Base-by-base conservation (phyloP, 1,140 invertebrate genomes). In the Brachystomella parvula region DNA sequence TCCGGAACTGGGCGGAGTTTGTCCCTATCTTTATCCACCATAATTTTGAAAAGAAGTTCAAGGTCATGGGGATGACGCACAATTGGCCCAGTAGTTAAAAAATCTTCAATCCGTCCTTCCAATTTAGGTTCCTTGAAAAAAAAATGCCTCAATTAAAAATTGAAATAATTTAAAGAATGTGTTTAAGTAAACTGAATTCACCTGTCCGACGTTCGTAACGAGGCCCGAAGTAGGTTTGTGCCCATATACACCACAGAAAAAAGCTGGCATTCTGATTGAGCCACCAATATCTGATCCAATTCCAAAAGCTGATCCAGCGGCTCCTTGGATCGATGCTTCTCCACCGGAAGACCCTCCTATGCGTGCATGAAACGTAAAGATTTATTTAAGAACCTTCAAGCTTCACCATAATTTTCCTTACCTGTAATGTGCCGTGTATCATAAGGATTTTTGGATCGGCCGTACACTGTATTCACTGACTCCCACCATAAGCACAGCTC, bases 401-500 rank as follows among this genome's bases (percentile, higher is more conserved):
- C n/a, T n/a, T n/a, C n/a, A n/a, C n/a, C n/a, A n/a, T n/a, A n/a
- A n/a, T n/a, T 28, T 15, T 3, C 28, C n/a, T 47, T 66, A 72
- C 92, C 92, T 21, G 89, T 87, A 68, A 89, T 93, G 61, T 89
- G 82, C 53, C 85, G 88, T 0, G 85, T 86, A 70, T 96, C 86
- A 76, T 96, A 96, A 0, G 94, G 90, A 79, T 98, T 98, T 30
- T 84, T 86, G 0, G 90, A 90, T 29, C 90, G 82, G 1, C 95
- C 95, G 74, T 94, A 89, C 3, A 97, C 80, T 21, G 83, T 85
- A 77, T 98, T 98, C 56, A 83, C 83, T 6, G 88, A 89, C 78
- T 97, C 94, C 86, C 89, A 94, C 77, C 87, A 89, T 82, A 93
- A 82, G 71, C 89, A 92, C 68, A 92, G 84, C 31, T 96, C 95